Percentiles rank a stretch among this genome's conserved stretches.
These are phyloP conservation scores for Drosophila mercatorum DNA, from an alignment of 2,888 invertebrate genomes.

Conservation along the genomic window DNA sequence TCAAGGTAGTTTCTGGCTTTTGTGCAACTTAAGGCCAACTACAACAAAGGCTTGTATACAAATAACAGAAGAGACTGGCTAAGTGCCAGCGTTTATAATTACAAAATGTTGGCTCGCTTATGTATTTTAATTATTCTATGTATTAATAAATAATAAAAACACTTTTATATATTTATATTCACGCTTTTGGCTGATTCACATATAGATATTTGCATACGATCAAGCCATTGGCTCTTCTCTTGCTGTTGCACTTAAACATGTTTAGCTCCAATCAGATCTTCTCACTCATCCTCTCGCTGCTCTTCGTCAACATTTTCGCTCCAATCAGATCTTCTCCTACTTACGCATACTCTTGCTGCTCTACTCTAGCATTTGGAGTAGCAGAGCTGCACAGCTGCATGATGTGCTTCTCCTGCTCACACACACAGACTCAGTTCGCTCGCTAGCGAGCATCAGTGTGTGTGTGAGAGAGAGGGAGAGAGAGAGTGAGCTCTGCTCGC, in stretches of 20 bases:
- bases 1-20: conserved; percentile 8
- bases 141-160: neutral
- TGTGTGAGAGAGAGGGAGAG: too few species aligned
- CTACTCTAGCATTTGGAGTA: neutral
- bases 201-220: neutral
- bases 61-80: neutral
- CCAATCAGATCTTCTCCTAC: neutral
- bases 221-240: neutral
- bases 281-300: neutral
- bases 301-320: rapidly evolving
- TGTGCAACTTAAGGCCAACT: neutral
- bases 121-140: neutral
- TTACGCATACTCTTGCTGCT: neutral
- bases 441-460: neutral
- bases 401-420: neutral
- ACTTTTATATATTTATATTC: neutral
- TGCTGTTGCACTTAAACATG: neutral
- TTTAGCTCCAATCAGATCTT: neutral
- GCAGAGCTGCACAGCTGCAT: neutral
- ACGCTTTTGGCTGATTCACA: neutral
- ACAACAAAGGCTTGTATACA: neutral
- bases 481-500: neutral
- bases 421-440: neutral
- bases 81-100: neutral
- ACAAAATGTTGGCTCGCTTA: neutral